Conservation (phyloP, 1,140 invertebrate genomes). For the Ceratosolen fusciceps region DNA sequence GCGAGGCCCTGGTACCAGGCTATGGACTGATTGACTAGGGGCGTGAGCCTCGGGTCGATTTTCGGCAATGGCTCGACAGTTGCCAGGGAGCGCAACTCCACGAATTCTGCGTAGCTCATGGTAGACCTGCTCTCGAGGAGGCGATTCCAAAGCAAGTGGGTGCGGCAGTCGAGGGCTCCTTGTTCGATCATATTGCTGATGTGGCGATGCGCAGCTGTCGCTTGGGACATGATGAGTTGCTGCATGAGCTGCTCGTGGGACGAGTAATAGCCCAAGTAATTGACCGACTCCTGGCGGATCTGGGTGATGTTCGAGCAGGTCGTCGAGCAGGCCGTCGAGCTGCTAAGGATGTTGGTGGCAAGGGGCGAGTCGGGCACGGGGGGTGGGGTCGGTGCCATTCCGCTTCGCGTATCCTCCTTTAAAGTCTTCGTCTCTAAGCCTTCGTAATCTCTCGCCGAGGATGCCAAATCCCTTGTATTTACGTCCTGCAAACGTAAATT, state of each 20-base stretch:
- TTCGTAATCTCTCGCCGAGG: constrained; percentile 21
- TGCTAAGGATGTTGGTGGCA: constrained; percentile 56
- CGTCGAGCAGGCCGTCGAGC: constrained; percentile 49
- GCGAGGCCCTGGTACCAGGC: constrained; percentile 79
- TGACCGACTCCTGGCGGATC: constrained; percentile 77
- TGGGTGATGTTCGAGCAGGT: constrained; percentile 60
- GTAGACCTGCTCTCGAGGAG: constrained; percentile 70
- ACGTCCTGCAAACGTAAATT: constrained; percentile 3
- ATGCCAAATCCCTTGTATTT: neutral
- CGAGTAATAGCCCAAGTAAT: constrained; percentile 84
- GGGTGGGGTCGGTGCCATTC: constrained; percentile 63
- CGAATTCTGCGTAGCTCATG: constrained; percentile 77
- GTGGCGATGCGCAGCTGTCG: constrained; percentile 73
- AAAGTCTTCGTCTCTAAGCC: constrained; percentile 37
- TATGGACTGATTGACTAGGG: constrained; percentile 77
- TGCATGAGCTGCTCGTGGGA: constrained; percentile 82
- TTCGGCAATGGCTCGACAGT: constrained; percentile 73
- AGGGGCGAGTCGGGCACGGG: constrained; percentile 66
- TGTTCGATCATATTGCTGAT: constrained; percentile 78
- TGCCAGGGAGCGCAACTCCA: constrained; percentile 77
- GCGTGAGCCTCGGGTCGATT: constrained; percentile 75
- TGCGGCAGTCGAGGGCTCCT: constrained; percentile 79
- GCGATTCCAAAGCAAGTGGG: constrained; percentile 82
- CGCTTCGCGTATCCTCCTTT: constrained; percentile 44
- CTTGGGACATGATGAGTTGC: constrained; percentile 77